A percentile compares a stretch with the other conserved stretches of the same genome.
Conservation (phyloP, 92 coral and sea anemone genomes). For the Zoanthus solanderi region DNA sequence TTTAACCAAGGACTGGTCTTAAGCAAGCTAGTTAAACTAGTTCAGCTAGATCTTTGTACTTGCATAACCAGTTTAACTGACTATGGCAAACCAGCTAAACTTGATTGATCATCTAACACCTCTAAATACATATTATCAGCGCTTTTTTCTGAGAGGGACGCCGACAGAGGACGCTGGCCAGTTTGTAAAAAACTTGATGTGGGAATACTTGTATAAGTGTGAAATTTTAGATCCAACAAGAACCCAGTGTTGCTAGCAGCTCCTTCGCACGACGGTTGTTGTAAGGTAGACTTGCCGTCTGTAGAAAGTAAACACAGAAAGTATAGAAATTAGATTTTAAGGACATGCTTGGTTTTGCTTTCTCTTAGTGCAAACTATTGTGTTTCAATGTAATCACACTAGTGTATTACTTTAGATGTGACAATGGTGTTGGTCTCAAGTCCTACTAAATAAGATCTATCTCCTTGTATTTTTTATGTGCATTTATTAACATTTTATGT, state of each 20-base stretch:
- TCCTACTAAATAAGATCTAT: no score
- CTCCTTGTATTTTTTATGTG: no score
- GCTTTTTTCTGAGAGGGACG: conserved; percentile 39
- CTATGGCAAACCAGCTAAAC: conserved; percentile 10
- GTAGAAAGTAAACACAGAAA: not conserved
- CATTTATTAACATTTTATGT: no score
- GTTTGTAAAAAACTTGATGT: conserved; percentile 5
- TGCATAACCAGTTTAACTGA: not conserved
- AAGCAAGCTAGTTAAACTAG: not conserved
- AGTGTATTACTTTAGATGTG: no score
- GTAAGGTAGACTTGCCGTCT: not conserved
- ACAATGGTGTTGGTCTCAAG: no score
- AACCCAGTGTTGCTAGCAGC: conserved; percentile 18
- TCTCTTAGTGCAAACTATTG: no score
- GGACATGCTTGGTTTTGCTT: not conserved
- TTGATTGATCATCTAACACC: conserved; percentile 23
- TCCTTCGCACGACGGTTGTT: conserved; percentile 5
- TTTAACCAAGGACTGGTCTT: not conserved
- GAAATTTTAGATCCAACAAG: conserved; percentile 25
- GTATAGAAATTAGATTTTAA: not conserved
- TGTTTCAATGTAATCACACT: no score
- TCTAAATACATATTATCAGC: conserved; percentile 36
- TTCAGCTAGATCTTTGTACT: not conserved
- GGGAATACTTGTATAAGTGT: conserved; percentile 30
- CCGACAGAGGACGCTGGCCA: conserved; percentile 23